Evolutionary conservation across 2,888 invertebrate species (phyloP), one percentile per base, ranked within the genome.

Genomic region (Drosophila merina): DNA sequence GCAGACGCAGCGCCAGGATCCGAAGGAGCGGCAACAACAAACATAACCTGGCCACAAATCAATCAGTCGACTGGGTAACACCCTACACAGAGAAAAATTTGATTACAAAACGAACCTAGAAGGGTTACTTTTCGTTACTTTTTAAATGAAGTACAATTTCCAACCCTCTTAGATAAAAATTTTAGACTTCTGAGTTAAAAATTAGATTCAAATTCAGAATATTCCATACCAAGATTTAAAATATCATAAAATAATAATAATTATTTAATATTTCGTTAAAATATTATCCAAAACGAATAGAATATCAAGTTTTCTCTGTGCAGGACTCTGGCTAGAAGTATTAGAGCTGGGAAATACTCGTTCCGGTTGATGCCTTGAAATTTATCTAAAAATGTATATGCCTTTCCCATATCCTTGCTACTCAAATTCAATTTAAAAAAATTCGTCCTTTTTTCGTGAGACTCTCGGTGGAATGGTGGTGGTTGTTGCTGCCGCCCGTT

Each of bases 41-140:
- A 72, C 55, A 33, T 40, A 58, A 62, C 50, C 69, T 56, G 44
- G 72, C 72, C 49, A 72, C 86, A 72, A 75, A 86, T 86, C 86
- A 82, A 86, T 84, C 78, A 72, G 75, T 78, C 84, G 86, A 86
- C 81, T 73, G 75, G 75, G 69, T 74, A 82, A 82, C 81, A 77
- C 82, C 86, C 82, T 82, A 69, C 62, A 62, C 50, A 56, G 60
- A 10, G 38, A 45, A 26, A 57, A 56, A 60, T 47, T 47, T 8
- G 31, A 4, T n/a, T 20, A 20, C 20, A 1, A 33, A 10, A 4
- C 10, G 1, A 33, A 33, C 9, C 10, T 4, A 10, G 3, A 9
- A 20, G 20, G 20, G 20, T 20, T 20, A 20, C 10, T 9, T 33
- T 30, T 33, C 10, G 4, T 10, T 33, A 10, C 10, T 33, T 33